phyloP scores from a whole-genome alignment of 2,113 vertebrate species.

The Coptodon bakossiorum region DNA sequence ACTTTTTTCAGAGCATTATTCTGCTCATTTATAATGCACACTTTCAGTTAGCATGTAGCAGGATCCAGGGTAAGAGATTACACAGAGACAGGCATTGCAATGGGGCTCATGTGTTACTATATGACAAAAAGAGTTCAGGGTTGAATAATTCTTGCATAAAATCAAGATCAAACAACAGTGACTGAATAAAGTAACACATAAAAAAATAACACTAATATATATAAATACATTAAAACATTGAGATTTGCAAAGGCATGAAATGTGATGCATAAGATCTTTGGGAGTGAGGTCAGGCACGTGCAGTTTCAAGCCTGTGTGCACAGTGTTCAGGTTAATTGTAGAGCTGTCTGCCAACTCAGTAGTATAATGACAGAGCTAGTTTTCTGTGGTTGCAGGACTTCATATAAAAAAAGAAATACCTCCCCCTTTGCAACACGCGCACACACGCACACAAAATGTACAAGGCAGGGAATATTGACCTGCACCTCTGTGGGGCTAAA shows the following conservation, averaged over 20 bases:
- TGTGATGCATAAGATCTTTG: not conserved
- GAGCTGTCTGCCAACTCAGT: slow-evolving; percentile 48
- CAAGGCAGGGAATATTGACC: slow-evolving; percentile 67
- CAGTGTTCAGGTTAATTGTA: slow-evolving; percentile 61
- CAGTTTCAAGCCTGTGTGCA: not conserved
- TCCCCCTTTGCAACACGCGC: not conserved
- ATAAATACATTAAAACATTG: not conserved
- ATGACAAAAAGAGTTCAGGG: not conserved
- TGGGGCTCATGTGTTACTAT: not conserved
- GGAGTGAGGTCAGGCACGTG: not conserved
- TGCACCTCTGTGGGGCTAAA: slow-evolving; percentile 58
- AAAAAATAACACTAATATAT: not conserved
- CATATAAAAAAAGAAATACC: slow-evolving; percentile 29
- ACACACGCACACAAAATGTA: not conserved
- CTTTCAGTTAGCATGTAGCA: not conserved
- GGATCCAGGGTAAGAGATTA: not conserved
- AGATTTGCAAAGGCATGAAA: not conserved
- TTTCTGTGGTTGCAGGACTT: slow-evolving; percentile 30
- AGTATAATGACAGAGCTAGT: slow-evolving; percentile 58
- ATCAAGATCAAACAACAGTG: not conserved
- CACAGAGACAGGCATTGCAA: not conserved
- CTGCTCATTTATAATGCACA: not conserved
- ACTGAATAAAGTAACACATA: not conserved
- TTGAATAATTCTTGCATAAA: not conserved
- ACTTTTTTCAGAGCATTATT: not conserved